These are phyloP conservation scores for Solea senegalensis DNA, from an alignment of 2,113 vertebrate species.

Conservation along the genomic window DNA sequence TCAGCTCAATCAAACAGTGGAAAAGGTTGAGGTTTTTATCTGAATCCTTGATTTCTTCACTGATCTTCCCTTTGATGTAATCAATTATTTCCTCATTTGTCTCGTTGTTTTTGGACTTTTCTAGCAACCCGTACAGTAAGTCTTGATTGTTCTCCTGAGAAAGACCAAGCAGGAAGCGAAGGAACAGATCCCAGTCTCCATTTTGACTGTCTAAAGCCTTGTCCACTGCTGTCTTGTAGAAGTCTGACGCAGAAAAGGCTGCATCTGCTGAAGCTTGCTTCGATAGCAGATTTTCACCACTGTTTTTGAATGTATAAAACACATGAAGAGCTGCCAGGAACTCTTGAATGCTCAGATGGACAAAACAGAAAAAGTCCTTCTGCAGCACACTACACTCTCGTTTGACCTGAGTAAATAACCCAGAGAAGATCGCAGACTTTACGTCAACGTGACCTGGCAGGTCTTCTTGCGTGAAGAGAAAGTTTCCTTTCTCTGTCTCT, in stretches of 20 bases:
- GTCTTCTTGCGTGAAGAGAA: neutral
- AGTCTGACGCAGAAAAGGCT: rapidly evolving
- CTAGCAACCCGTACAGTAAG: slow-evolving; percentile 22
- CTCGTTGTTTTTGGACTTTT: neutral
- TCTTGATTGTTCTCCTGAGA: slow-evolving; percentile 46
- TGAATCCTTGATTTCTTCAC: neutral
- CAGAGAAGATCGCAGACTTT: slow-evolving; percentile 45
- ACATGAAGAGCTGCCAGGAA: slow-evolving; percentile 55
- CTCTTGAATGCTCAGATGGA: slow-evolving; percentile 60
- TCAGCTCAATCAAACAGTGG: slow-evolving; percentile 51
- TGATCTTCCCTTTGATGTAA: slow-evolving; percentile 54
- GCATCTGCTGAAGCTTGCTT: rapidly evolving
- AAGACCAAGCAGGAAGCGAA: slow-evolving; percentile 58
- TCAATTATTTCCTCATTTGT: slow-evolving; percentile 14
- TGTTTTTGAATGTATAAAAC: neutral
- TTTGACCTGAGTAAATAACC: slow-evolving; percentile 46
- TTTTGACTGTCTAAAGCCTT: slow-evolving; percentile 3
- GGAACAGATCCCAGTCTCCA: slow-evolving; percentile 62
- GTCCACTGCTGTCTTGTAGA: slow-evolving; percentile 51
- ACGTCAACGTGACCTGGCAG: neutral
- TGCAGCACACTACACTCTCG: rapidly evolving
- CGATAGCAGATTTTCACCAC: slow-evolving; percentile 36
- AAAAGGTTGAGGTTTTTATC: slow-evolving; percentile 47
- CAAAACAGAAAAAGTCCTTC: slow-evolving; percentile 44
- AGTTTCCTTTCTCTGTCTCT: slow-evolving; percentile 1